Evolutionary conservation across 2,888 invertebrate genomes (phyloP).

Genomic region (Dendrolimus houi): DNA sequence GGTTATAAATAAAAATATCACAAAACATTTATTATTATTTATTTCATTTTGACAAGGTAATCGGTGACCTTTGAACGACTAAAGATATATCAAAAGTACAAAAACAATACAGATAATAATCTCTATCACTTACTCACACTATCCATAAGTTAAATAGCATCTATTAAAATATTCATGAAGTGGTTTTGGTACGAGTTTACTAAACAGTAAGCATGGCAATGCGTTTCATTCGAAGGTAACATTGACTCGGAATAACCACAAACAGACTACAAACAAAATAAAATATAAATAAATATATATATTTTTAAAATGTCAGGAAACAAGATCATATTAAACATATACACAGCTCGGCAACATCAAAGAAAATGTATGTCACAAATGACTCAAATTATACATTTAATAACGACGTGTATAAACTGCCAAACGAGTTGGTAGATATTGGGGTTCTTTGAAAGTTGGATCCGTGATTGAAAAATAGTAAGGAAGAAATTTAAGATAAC

Average conservation of each 20-base stretch:
- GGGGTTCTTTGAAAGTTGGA: no score
- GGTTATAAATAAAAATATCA: conserved; percentile 26
- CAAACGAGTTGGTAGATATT: no score
- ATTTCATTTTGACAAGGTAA: conserved; percentile 72
- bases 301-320: no score
- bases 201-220: conserved; percentile 7
- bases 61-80: conserved; percentile 71
- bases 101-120: conserved; percentile 62
- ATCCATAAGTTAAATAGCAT: conserved; percentile 63
- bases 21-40: conserved; percentile 59
- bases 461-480: no score
- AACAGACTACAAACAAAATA: no score
- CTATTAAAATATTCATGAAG: conserved; percentile 38
- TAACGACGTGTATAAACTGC: no score
- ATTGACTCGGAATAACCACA: conserved; percentile 19
- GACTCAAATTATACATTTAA: no score
- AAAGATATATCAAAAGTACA: conserved; percentile 73
- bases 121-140: conserved; percentile 56
- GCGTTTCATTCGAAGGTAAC: conserved; percentile 32
- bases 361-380: no score
- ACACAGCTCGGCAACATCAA: no score
- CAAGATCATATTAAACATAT: no score
- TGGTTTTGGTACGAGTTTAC: conserved; percentile 52
- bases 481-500: no score
- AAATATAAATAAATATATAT: no score